Evolutionary conservation across 1,140 invertebrate genomes (phyloP).

Genomic region (Lordiphosa clarofinis): DNA sequence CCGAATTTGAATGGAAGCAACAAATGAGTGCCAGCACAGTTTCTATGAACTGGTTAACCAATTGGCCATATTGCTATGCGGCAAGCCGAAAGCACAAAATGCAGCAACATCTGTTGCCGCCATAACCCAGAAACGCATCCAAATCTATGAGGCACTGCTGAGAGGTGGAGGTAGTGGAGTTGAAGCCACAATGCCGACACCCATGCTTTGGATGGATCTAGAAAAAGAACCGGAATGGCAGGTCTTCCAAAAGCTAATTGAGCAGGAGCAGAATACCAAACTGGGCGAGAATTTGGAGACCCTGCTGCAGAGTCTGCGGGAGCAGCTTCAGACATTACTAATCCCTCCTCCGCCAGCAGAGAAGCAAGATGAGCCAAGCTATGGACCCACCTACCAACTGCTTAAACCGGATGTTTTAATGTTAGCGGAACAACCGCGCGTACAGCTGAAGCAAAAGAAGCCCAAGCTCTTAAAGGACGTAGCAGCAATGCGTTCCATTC

Average conservation of each 20-base stretch:
- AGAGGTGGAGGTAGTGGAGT: too few relatives aligned
- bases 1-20: slow-evolving; percentile 25
- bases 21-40: slow-evolving; percentile 17
- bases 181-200: too few relatives aligned
- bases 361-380: background rate
- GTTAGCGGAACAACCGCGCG: background rate
- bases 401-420: background rate
- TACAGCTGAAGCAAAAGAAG: background rate
- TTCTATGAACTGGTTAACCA: slow-evolving; percentile 28
- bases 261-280: too few relatives aligned
- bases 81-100: slow-evolving; percentile 7
- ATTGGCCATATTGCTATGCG: slow-evolving; percentile 25
- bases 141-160: slow-evolving; percentile 44
- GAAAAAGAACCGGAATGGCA: too few relatives aligned
- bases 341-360: too few relatives aligned
- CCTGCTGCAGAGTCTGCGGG: too few relatives aligned
- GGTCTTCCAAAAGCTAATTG: too few relatives aligned
- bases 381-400: background rate
- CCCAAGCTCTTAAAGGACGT: slow-evolving; percentile 10
- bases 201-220: too few relatives aligned
- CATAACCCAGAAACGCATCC: slow-evolving; percentile 25
- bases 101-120: slow-evolving; percentile 28
- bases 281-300: too few relatives aligned
- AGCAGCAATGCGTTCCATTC: slow-evolving; percentile 7
- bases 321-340: too few relatives aligned